Conservation (phyloP, 2,888 invertebrate species). For the Aphidoletes aphidimyza region DNA sequence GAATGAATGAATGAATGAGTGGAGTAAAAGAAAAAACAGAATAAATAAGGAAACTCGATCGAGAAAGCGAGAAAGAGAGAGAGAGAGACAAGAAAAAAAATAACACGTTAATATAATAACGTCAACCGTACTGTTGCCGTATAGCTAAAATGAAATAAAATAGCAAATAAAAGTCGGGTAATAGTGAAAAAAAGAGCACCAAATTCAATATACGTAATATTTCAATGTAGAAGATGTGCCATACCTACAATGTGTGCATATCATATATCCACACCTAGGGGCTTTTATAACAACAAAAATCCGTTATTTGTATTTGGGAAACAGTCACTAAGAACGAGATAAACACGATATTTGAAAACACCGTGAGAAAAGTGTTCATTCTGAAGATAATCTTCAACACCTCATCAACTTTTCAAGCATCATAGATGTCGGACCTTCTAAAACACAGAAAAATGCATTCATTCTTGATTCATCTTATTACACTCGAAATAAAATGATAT, state of each 20-base stretch:
- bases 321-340: too few relatives aligned
- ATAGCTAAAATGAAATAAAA: constrained; percentile 45
- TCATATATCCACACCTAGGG: constrained; percentile 9
- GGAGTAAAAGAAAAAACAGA: background rate
- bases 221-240: background rate
- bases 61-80: background rate
- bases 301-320: too few relatives aligned
- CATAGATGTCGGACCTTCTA: too few relatives aligned
- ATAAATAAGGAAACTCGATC: constrained; percentile 19
- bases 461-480: too few relatives aligned
- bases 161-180: constrained; percentile 12
- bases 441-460: too few relatives aligned
- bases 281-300: too few relatives aligned
- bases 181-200: background rate
- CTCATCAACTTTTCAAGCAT: too few relatives aligned
- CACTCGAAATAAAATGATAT: too few relatives aligned
- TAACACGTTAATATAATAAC: background rate
- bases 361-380: too few relatives aligned
- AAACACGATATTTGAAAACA: too few relatives aligned
- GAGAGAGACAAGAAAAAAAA: background rate
- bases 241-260: constrained; percentile 17
- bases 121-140: constrained; percentile 11
- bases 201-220: constrained; percentile 44
- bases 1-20: background rate
- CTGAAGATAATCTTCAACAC: too few relatives aligned